Evolutionary conservation across 2,888 invertebrate genomes (phyloP), one percentile per base, ranked within the genome.

Genomic region (Argyra leucocephala): DNA sequence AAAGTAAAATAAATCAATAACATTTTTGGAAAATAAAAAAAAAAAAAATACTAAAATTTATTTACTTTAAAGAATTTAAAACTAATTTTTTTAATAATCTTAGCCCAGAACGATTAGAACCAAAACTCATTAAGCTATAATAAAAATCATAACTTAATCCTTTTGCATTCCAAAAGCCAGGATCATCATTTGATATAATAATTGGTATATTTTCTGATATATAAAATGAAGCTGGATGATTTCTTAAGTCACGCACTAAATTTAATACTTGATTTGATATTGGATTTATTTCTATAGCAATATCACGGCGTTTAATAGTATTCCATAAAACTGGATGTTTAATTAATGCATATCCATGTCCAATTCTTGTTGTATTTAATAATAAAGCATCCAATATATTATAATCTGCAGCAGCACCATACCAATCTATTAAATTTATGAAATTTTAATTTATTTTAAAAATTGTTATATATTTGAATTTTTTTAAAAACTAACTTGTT

Each of bases 91-190:
- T 88, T 1, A 88, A 78, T 9, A 84, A 77, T 64, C 82, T 80
- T 12, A 88, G 73, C 36, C 87, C 88, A 0, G 83, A 81, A 64
- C 80, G 76, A 36, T 79, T 76, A 2, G 85, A 83, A 62, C 85
- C 84, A 71, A 88, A 81, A 5, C 84, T 85, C 82, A 88, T 83
- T 69, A 87, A 87, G 1, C 84, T 84, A 72, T 85, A 82, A 74
- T 87, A 88, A 74, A 85, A 86, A 72, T 88, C 88, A 72, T 86
- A 85, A 70, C 85, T 86, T 1, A 88, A 73, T 0, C 81, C 86
- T 57, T 79, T 80, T 0, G 84, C 81, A 36, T 82, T 83, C 87
- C 86, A 88, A 18, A 84, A 80, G 0, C 85, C 83, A 0, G 87
- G 87, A 76, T 87, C 87, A 74, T 88, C 88, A 67, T 70, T 88